A percentile compares a stretch with the other conserved stretches of the same genome.
These are phyloP conservation scores for Lepus oiostolus DNA, from an alignment of 2,797 vertebrate species.

Conservation along the genomic window DNA sequence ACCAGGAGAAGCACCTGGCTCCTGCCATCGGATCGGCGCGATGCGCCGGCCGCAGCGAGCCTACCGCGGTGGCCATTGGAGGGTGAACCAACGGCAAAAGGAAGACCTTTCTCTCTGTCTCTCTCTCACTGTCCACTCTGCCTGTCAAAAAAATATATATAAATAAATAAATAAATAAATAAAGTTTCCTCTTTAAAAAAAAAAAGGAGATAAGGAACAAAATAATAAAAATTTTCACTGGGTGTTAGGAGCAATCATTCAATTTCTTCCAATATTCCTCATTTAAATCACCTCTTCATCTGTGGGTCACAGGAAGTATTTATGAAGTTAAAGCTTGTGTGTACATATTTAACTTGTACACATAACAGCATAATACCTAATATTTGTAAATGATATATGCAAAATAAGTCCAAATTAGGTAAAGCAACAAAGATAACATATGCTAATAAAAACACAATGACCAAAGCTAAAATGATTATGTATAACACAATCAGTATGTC, in stretches of 20 bases:
- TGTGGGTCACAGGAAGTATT: neutral
- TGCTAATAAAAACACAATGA: slow-evolving; percentile 44
- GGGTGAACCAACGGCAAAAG: no score
- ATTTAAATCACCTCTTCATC: slow-evolving; percentile 1
- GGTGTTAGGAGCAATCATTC: slow-evolving; percentile 14
- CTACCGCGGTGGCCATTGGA: no score
- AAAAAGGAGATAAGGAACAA: slow-evolving; percentile 50
- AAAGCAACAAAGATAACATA: slow-evolving; percentile 51
- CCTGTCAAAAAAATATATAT: no score
- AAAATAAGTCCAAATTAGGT: slow-evolving; percentile 48
- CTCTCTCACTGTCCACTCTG: no score
- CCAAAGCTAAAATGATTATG: slow-evolving; percentile 38
- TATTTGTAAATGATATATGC: slow-evolving; percentile 35
- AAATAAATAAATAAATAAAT: no score
- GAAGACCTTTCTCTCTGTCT: no score
- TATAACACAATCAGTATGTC: neutral
- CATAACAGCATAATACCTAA: neutral
- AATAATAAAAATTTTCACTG: slow-evolving; percentile 7
- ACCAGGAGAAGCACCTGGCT: no score
- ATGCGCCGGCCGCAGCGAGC: no score
- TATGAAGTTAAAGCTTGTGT: slow-evolving; percentile 44
- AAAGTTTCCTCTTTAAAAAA: no score
- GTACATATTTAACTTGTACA: neutral
- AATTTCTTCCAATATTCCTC: neutral
- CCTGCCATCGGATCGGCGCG: no score